These are phyloP conservation scores for Planiliza haematocheilus DNA, from an alignment of 2,113 vertebrate genomes.

Conservation along the genomic window DNA sequence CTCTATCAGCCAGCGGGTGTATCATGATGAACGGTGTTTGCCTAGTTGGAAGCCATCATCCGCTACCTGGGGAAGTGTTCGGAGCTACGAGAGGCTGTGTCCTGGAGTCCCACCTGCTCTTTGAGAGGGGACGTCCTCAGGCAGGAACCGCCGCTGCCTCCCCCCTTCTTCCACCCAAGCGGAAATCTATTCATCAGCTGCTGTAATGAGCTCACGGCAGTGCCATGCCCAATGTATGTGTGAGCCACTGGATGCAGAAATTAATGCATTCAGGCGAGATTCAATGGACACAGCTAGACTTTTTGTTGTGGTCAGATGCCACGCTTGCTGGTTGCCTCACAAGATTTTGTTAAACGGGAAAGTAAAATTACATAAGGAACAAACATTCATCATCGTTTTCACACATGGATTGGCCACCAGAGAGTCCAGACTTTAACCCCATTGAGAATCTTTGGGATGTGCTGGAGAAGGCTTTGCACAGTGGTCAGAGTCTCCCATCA, in stretches of 20 bases:
- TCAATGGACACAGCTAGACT: no score
- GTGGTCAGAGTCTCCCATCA: no score
- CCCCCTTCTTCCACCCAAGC: slow-evolving; percentile 48
- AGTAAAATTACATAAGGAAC: no score
- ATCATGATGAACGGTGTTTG: slow-evolving; percentile 71
- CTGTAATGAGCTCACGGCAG: slow-evolving; percentile 67
- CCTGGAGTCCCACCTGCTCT: slow-evolving; percentile 65
- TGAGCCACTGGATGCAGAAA: background rate
- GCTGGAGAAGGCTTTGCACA: no score
- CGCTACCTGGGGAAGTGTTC: slow-evolving; percentile 65
- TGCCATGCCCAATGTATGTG: slow-evolving; percentile 21
- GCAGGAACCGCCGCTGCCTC: slow-evolving; percentile 42
- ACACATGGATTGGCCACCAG: no score
- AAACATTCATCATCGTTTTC: no score
- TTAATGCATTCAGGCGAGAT: background rate
- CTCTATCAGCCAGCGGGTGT: slow-evolving; percentile 58
- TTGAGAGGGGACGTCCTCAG: slow-evolving; percentile 62
- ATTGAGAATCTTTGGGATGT: no score
- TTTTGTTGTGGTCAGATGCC: background rate
- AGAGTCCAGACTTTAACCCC: no score
- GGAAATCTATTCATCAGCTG: slow-evolving; percentile 77
- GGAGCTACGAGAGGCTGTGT: slow-evolving; percentile 41
- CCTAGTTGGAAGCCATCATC: slow-evolving; percentile 62
- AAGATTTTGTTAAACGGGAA: no score
- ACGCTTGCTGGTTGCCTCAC: background rate